Evolutionary conservation across 2,888 invertebrate species (phyloP).

Genomic region (Xiphydria camelus): DNA sequence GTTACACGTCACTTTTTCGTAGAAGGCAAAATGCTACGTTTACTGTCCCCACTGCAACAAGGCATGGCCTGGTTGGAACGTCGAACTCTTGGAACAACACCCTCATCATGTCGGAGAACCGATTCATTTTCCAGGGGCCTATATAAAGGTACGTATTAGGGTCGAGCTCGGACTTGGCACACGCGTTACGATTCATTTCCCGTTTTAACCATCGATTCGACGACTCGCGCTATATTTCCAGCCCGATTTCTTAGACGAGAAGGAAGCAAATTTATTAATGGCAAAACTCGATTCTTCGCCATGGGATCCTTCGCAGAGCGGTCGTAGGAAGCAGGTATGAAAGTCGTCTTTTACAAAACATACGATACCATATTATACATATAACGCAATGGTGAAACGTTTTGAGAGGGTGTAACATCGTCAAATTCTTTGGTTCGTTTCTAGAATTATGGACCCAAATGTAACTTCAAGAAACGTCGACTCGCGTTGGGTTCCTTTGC

Average conservation of each 20-base stretch:
- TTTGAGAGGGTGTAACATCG: no score
- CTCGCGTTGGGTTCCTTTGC: conserved; percentile 75
- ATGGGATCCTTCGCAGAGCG: conserved; percentile 95
- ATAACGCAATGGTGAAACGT: no score
- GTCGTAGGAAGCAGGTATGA: conserved; percentile 83
- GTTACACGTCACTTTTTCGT: conserved; percentile 38
- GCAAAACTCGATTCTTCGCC: conserved; percentile 74
- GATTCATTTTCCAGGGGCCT: conserved; percentile 70
- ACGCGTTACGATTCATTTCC: no score
- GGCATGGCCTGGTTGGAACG: conserved; percentile 77
- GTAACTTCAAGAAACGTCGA: conserved; percentile 95
- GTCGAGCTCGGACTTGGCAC: no score
- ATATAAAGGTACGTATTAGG: conserved; percentile 62
- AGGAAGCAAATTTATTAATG: conserved; percentile 71
- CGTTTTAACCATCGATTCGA: no score
- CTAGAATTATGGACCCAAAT: conserved; percentile 95
- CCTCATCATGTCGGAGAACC: conserved; percentile 68
- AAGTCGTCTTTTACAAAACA: conserved; percentile 2
- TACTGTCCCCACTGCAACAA: conserved; percentile 78
- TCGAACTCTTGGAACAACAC: conserved; percentile 65
- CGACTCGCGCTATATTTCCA: conserved; percentile 54
- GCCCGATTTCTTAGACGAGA: conserved; percentile 72
- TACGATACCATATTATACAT: not conserved
- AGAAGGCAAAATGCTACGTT: conserved; percentile 67
- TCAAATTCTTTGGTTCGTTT: conserved; percentile 23